phyloP scores from a whole-genome alignment of 2,113 vertebrate species.

The Podocnemis expansa region DNA sequence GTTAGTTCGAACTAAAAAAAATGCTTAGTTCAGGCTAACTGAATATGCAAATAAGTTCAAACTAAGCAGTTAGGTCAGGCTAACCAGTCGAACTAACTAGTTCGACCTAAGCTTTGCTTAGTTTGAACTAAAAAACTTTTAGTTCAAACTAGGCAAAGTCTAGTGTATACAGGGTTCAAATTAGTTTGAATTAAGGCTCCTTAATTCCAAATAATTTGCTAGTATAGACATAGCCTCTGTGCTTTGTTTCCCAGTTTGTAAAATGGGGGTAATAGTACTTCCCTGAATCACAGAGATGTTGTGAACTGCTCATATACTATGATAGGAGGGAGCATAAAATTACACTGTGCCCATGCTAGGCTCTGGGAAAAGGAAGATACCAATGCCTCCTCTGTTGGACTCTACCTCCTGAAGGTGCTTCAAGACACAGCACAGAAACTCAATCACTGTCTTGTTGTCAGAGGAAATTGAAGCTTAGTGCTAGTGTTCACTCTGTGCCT shows the following conservation, averaged over 20 bases:
- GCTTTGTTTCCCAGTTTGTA: background rate
- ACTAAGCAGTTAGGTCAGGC: too few species aligned
- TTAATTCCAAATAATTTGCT: too few species aligned
- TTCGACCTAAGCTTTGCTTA: too few species aligned
- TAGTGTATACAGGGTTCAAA: too few species aligned
- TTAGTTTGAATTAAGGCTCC: too few species aligned
- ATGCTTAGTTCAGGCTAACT: too few species aligned
- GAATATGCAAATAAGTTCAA: too few species aligned
- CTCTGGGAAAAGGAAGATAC: background rate
- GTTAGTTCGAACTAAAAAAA: too few species aligned
- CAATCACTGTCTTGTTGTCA: constrained; percentile 21
- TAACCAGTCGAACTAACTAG: too few species aligned
- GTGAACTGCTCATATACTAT: background rate
- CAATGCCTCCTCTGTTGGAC: background rate
- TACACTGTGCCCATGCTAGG: background rate
- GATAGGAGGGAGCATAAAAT: background rate
- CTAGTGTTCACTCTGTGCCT: constrained; percentile 45
- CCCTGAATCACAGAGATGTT: background rate
- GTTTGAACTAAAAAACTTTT: too few species aligned
- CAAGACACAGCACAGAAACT: background rate
- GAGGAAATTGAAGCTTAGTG: constrained; percentile 34
- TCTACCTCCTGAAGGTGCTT: background rate
- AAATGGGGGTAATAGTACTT: background rate
- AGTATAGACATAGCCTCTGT: background rate
- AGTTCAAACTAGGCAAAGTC: too few species aligned